Conservation (phyloP, 1,140 invertebrate genomes). For the Phenacoccus solenopsis region DNA sequence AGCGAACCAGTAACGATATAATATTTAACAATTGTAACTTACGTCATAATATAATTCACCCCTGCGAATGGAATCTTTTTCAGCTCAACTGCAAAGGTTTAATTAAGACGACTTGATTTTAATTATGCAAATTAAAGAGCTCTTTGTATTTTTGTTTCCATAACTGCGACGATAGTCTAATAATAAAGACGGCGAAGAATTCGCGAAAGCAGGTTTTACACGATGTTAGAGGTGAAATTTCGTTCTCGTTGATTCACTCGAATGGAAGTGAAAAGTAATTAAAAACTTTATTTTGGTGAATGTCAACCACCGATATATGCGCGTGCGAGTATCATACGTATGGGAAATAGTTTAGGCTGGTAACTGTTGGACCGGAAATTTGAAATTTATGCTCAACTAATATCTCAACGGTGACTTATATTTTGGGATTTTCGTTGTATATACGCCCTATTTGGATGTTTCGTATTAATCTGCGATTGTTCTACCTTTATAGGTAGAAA, state of each 20-base stretch:
- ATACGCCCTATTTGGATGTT: not conserved
- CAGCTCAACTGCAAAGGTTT: not conserved
- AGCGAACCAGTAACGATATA: too few species aligned
- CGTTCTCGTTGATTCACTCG: too few species aligned
- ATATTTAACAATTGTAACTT: too few species aligned
- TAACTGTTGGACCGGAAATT: not conserved
- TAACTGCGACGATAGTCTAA: not conserved
- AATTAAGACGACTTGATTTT: not conserved
- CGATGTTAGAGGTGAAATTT: too few species aligned
- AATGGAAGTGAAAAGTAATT: too few species aligned
- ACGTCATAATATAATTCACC: not conserved
- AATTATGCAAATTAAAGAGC: slow-evolving; percentile 3
- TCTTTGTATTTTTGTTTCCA: not conserved
- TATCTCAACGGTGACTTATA: not conserved
- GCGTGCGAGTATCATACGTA: not conserved
- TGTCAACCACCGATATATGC: not conserved
- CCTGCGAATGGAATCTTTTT: not conserved
- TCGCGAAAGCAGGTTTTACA: too few species aligned
- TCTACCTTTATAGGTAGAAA: too few species aligned
- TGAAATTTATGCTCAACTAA: not conserved
- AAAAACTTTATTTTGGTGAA: too few species aligned
- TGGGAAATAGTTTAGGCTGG: not conserved
- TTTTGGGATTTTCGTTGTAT: not conserved
- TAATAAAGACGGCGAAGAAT: too few species aligned
- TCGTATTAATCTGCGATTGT: too few species aligned